Conservation (phyloP, 2,797 vertebrate genomes). For the Enteromius treurensis region DNA sequence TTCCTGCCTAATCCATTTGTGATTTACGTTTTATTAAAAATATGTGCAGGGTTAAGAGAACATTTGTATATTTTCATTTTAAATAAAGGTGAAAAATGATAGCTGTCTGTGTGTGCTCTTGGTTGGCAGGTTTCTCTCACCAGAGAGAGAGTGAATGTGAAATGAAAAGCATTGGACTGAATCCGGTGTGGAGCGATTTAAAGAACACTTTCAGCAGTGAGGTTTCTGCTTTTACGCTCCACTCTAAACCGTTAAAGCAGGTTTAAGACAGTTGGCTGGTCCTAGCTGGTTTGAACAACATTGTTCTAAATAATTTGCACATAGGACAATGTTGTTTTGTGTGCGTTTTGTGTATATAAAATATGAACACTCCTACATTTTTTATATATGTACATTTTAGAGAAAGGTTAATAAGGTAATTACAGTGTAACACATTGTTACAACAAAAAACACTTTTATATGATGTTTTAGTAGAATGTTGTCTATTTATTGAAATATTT, state of each 20-base stretch:
- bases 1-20: slow-evolving; percentile 18
- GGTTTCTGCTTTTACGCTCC: not conserved
- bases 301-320: not conserved
- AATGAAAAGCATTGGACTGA: no score
- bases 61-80: slow-evolving; percentile 61
- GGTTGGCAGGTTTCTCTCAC: not conserved
- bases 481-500: no score
- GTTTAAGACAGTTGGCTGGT: no score
- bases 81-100: slow-evolving; percentile 72
- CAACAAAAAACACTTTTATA: no score
- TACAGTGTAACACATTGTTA: no score
- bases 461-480: no score
- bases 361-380: no score
- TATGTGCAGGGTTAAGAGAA: slow-evolving; percentile 61
- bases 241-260: not conserved
- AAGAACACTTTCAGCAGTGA: not conserved
- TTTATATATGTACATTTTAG: no score
- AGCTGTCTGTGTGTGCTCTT: not conserved
- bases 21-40: slow-evolving; percentile 64
- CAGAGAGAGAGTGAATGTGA: not conserved
- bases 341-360: no score
- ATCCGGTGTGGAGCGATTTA: not conserved
- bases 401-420: no score
- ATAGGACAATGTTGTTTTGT: not conserved
- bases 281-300: not conserved